Base-by-base conservation (phyloP, 2,888 invertebrate genomes). In the Himalopsyche tibetana region DNA sequence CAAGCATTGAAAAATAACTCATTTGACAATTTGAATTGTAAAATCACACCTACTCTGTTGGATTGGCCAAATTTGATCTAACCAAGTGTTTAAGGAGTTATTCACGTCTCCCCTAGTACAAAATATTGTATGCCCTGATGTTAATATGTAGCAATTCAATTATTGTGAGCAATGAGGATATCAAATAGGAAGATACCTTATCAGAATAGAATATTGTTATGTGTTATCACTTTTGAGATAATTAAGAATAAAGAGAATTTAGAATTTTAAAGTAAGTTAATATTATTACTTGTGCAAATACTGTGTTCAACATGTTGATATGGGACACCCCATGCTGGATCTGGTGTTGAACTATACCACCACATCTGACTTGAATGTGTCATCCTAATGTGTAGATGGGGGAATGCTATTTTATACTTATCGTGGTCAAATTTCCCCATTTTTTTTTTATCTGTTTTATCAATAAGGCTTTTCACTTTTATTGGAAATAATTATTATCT, bases 151-250 rank as follows among this genome's bases (percentile, higher is more conserved):
- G 74, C 36, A 36, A 74, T 36, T 74, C 74, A 38, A 36, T 74
- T 5, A 74, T 36, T 69, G 8, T 11, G 28, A 28, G 36, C 38
- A 38, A 74, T 4, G 15, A 36, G 74, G 74, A 74, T 74, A 74
- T 74, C 74, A 15, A 74, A 2, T 74, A 74, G 38, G 38, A 51
- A 15, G 51, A 74, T 74, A 74, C 74, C 74, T 36, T 36, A 12
- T 63, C 63, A 63, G 63, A 63, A 63, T n/a, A 74, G 74, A 74
- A 36, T 74, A 36, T 36, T 15, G 51, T 51, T 51, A 63, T 19
- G 12, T 74, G 38, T 69, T 28, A 74, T 74, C 15, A 38, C 74
- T 38, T 15, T 63, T 5, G 38, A 74, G 15, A 15, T 74, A 15
- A 74, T 51, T 51, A 74, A 74, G 36, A 63, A 19, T 63, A 19